Evolutionary conservation across 2,888 invertebrate species (phyloP).

Genomic region (Cylindroiulus punctatus): DNA sequence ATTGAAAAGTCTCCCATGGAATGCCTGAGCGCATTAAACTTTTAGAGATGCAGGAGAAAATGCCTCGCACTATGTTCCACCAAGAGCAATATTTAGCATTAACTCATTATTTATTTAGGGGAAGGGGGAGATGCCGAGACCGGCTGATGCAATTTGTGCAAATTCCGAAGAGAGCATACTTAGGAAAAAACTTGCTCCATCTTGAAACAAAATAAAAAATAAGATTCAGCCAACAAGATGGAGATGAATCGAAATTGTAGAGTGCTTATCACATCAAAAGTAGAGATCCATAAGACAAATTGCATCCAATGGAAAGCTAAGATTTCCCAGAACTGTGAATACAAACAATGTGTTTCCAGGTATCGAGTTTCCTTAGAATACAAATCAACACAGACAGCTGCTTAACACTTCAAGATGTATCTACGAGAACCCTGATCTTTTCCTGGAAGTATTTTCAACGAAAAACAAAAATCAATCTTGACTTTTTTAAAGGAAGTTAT

Average conservation of each 20-base stretch:
- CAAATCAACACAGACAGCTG: slow-evolving; percentile 4
- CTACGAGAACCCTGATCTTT: not conserved
- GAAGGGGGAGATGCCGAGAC: not conserved
- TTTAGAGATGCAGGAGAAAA: not conserved
- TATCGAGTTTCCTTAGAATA: not conserved
- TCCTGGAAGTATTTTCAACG: not conserved
- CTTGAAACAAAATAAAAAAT: not conserved
- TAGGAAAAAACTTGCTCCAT: not conserved
- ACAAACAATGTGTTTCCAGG: slow-evolving; percentile 1
- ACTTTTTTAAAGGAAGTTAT: not conserved
- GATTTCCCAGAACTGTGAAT: not conserved
- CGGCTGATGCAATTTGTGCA: not conserved
- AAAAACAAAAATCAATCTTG: not conserved
- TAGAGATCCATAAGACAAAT: not conserved
- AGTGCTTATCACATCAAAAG: not conserved
- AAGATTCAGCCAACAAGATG: not conserved
- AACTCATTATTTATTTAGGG: not conserved
- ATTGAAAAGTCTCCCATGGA: not conserved
- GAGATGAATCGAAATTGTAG: slow-evolving; percentile 1
- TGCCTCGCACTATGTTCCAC: not conserved
- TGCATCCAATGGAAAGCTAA: not conserved
- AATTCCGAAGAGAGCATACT: not conserved
- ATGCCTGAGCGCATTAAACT: not conserved
- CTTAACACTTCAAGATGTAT: not conserved
- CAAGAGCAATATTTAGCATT: not conserved